Base-by-base conservation (phyloP, 2,797 vertebrate genomes). In the Cirrhinus molitorella region DNA sequence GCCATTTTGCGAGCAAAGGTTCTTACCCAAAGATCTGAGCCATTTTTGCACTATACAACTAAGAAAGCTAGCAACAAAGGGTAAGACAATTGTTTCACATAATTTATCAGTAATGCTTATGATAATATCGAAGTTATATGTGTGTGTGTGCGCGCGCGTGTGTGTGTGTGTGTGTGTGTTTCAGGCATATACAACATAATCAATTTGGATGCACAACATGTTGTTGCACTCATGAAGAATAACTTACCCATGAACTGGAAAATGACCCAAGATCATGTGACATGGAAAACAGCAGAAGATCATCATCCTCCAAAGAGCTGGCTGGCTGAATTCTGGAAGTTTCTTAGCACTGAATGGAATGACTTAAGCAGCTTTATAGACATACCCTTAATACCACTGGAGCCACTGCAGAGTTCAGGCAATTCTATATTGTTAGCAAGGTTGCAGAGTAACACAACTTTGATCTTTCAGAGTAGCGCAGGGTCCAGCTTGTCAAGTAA, bases 301-400 rank as follows among this genome's bases (percentile, higher is more conserved):
- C 82, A 87, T 3, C 93, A 96, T 82, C 96, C 96, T 31, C 95
- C 96, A 45, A 85, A 86, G 6, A 89, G 91, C 40, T 97, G 97
- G 96, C 87, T 97, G 4, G 73, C 86, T 77, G 88, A 93, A 47
- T 93, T 96, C 86, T 97, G 97, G 96, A 92, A 87, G 51, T 97
- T 96, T 90, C 93, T 97, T 63, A 93, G 92, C 72, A 83, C 2
- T 78, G 90, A 95, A 0, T 80, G 91, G 77, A 87, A 49, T 72
- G 88, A 94, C 61, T 89, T 97, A 87, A 86, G 85, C 28, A 4
- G 49, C 40, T 94, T 97, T 81, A 87, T 83, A 83, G 94, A 91
- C 5, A 88, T 96, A 43, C 96, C 96, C 77, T 90, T 97, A 55
- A 92, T 97, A 88, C 93, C 95, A 5, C 70, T 96, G 47, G 90